A percentile compares a stretch with the other conserved stretches of the same genome.
Evolutionary conservation across 2,797 vertebrate species (phyloP).

Genomic region (Lagorchestes hirsutus): DNA sequence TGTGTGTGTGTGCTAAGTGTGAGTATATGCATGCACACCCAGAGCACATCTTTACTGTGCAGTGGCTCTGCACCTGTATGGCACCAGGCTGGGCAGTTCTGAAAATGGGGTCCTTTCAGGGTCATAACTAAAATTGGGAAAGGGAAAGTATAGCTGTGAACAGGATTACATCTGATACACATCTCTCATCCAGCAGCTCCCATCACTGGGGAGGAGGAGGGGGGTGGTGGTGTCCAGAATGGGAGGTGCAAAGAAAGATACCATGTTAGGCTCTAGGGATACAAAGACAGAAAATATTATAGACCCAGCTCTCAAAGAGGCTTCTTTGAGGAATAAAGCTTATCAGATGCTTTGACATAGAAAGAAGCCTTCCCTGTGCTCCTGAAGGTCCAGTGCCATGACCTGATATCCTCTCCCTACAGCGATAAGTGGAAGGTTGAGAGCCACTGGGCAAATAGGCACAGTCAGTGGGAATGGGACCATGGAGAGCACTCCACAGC

Average conservation of each 20-base stretch:
- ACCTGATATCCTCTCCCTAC: neutral
- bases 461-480: neutral
- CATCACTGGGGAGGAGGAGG: neutral
- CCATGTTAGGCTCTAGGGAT: neutral
- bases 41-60: neutral
- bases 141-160: neutral
- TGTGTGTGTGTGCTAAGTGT: neutral
- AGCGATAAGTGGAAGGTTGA: neutral
- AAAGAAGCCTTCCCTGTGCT: conserved; percentile 2
- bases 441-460: neutral
- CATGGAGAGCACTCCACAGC: neutral
- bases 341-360: neutral
- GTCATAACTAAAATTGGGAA: neutral
- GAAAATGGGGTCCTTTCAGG: neutral
- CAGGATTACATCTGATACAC: neutral
- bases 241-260: neutral
- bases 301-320: neutral
- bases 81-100: neutral
- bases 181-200: neutral
- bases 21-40: neutral
- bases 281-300: neutral
- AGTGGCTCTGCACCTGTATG: neutral
- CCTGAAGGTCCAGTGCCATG: neutral
- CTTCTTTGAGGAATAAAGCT: neutral
- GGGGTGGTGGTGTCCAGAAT: neutral